Evolutionary conservation across 53 echinoderm and acorn worm species (phyloP).

Genomic region (Arbacia lixula): DNA sequence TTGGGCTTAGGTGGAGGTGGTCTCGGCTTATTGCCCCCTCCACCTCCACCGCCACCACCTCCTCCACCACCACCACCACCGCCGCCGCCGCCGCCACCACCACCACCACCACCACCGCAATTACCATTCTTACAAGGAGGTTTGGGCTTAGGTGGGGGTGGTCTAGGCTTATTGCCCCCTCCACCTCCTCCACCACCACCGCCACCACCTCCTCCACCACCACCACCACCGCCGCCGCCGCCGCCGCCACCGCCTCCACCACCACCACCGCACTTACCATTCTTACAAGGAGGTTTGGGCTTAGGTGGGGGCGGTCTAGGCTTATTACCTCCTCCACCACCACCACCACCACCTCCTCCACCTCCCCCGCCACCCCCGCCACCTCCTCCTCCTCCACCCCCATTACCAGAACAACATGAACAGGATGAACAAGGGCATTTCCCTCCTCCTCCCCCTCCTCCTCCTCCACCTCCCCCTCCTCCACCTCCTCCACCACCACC

Average conservation of each 20-base stretch:
- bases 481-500: background rate
- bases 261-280: too few relatives aligned
- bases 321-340: constrained; percentile 10
- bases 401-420: background rate
- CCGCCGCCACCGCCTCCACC: background rate
- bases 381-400: constrained; percentile 21
- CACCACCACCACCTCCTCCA: constrained; percentile 14
- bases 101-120: background rate
- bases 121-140: background rate
- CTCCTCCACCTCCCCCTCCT: background rate
- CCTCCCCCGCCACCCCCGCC: background rate
- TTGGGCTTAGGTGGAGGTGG: too few relatives aligned
- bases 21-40: too few relatives aligned
- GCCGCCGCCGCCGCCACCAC: background rate
- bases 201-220: background rate
- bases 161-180: background rate
- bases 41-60: too few relatives aligned
- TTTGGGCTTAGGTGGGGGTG: background rate
- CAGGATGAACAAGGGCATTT: background rate
- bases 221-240: background rate
- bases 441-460: background rate
- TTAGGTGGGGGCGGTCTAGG: too few relatives aligned
- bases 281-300: too few relatives aligned
- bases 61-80: too few relatives aligned
- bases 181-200: background rate